phyloP scores from a whole-genome alignment of 2,797 vertebrate genomes.

The Hozukius guyotensis region DNA sequence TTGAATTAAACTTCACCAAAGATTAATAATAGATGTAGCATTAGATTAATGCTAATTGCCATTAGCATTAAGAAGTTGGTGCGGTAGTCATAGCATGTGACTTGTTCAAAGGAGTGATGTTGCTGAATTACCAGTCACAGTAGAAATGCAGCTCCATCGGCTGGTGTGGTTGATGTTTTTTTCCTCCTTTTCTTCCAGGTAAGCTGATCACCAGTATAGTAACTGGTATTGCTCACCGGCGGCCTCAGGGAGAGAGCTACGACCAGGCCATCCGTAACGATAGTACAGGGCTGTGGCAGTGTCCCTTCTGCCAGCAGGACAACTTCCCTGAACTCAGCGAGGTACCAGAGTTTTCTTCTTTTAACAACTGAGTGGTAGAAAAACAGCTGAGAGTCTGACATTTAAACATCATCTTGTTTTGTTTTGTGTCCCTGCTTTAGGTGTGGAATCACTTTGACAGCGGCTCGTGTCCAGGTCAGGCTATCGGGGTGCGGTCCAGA shows the following conservation, averaged over 20 bases:
- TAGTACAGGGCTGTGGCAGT: constrained; percentile 96
- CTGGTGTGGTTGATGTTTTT: neutral
- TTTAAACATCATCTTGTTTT: neutral
- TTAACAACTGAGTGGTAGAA: neutral
- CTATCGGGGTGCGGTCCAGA: constrained; percentile 94
- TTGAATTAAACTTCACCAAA: neutral
- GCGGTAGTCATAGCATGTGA: neutral
- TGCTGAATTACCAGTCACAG: too few relatives aligned
- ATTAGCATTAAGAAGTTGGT: neutral
- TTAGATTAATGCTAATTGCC: too few relatives aligned
- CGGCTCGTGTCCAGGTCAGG: constrained; percentile 97
- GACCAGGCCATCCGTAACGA: constrained; percentile 98
- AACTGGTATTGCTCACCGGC: constrained; percentile 96
- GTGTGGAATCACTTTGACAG: constrained; percentile 99
- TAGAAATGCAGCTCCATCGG: neutral
- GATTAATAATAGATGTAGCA: neutral
- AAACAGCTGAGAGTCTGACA: neutral
- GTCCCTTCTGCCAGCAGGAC: constrained; percentile 99
- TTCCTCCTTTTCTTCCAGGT: constrained; percentile 69
- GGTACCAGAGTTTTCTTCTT: constrained; percentile 74
- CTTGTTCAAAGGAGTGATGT: neutral
- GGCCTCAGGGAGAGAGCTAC: constrained; percentile 97
- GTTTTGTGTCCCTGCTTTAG: constrained; percentile 69
- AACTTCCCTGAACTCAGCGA: constrained; percentile 99
- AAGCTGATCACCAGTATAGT: constrained; percentile 97